These are phyloP conservation scores for Ginglymostoma cirratum DNA, from an alignment of 2,113 vertebrate species.

Conservation along the genomic window DNA sequence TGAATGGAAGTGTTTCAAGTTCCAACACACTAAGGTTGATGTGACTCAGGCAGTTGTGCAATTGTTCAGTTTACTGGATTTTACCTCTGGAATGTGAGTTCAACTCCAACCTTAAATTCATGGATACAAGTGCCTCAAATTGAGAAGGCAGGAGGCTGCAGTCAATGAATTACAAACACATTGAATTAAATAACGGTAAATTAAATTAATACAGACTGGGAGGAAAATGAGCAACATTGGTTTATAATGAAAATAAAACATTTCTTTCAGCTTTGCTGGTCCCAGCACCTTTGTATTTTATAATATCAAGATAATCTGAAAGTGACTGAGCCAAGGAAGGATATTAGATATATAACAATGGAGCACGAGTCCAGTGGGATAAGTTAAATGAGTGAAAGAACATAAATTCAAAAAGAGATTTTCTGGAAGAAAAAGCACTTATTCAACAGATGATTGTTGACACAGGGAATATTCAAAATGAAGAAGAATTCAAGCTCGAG, in stretches of 20 bases:
- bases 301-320: neutral
- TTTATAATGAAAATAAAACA: neutral
- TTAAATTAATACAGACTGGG: neutral
- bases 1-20: neutral
- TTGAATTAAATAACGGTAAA: too few relatives aligned
- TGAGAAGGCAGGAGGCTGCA: neutral
- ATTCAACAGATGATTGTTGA: neutral
- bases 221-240: neutral
- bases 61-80: neutral
- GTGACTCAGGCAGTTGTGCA: neutral
- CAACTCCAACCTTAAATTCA: neutral
- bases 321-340: neutral
- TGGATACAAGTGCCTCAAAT: neutral
- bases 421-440: neutral
- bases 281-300: neutral
- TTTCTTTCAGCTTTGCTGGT: too few relatives aligned
- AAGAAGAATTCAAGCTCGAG: neutral
- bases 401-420: neutral
- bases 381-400: neutral
- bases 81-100: neutral
- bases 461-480: neutral
- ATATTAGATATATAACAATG: neutral
- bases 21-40: neutral
- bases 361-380: neutral
- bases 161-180: neutral